Base-by-base conservation (phyloP, 2,888 invertebrate species). In the Kuschelorhynchus macadamiae region DNA sequence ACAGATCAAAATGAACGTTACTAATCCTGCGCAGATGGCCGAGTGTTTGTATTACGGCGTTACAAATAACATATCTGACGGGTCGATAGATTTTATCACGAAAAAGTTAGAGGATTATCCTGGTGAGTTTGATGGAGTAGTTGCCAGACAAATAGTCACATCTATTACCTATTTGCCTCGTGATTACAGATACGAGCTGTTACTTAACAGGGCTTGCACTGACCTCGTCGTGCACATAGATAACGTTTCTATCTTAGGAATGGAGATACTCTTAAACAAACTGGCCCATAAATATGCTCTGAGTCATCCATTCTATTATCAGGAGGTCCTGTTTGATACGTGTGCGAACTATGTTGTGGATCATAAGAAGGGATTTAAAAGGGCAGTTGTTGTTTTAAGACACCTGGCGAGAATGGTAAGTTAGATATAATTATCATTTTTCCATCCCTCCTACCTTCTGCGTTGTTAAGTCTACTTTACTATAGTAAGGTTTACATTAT, bases 291-390 rank as follows among this genome's bases (percentile, higher is more conserved):
- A 85, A 67, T 83, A 86, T 64, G 65, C 84, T 66, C 82, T 82
- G 71, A 86, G 86, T 71, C 82, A 85, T 59, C 78, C 83, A 2
- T 86, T 85, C 78, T 90, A 87, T 77, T 91, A 90, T 74, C 86
- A 90, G 72, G 89, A 89, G 74, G 85, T 85, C 56, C 84, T 90
- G 71, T 81, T 89, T 75, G 88, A 91, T 74, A 84, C 85, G 0
- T 84, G 87, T 39, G 87, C 86, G 3, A 84, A 85, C 49, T 86
- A 85, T 73, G 82, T 87, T 14, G 82, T 89, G 16, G 81, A 85
- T 41, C 83, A 86, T n/a, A 79, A 87, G 57, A 72, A 87, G 11
- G 85, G 83, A n/a, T 88, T 88, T 72, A 84, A 85, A 32, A 82
- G 85, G 44, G 84, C 83, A 0, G 72, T 87, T 33, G 83, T 86